Evolutionary conservation across 64 coral and sea anemone species (phyloP).

Genomic region (Montipora efflorescens): DNA sequence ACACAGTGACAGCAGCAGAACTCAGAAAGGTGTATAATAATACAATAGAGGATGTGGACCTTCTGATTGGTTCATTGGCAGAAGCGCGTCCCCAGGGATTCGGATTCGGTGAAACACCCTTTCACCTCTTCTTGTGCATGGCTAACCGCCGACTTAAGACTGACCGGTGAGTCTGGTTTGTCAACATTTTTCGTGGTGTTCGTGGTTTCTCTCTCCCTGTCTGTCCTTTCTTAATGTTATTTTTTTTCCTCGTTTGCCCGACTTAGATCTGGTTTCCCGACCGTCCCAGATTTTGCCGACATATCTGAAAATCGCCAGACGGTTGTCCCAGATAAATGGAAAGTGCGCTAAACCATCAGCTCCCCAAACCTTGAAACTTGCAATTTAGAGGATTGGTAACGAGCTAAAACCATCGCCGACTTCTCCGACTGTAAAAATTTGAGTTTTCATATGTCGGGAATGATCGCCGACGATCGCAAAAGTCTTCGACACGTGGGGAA

Average conservation of each 20-base stretch:
- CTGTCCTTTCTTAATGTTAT: neutral
- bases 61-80: constrained; percentile 79
- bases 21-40: constrained; percentile 62
- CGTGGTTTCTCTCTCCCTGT: neutral
- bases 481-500: no score
- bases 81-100: constrained; percentile 76
- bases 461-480: no score
- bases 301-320: no score
- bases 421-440: no score
- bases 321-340: no score
- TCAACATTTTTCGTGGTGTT: neutral
- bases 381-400: no score
- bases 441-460: no score
- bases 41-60: constrained; percentile 80
- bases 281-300: no score
- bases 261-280: no score
- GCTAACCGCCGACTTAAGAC: constrained; percentile 84
- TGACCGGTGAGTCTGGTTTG: constrained; percentile 62
- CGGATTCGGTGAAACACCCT: constrained; percentile 87
- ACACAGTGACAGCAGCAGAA: constrained; percentile 38
- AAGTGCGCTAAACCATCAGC: no score
- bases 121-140: constrained; percentile 89
- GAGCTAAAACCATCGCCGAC: no score
- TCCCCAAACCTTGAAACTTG: no score
- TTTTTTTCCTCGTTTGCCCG: neutral